A percentile compares a stretch with the other conserved stretches of the same genome.
Conservation (phyloP, 2,888 invertebrate genomes). For the Oithona nana region DNA sequence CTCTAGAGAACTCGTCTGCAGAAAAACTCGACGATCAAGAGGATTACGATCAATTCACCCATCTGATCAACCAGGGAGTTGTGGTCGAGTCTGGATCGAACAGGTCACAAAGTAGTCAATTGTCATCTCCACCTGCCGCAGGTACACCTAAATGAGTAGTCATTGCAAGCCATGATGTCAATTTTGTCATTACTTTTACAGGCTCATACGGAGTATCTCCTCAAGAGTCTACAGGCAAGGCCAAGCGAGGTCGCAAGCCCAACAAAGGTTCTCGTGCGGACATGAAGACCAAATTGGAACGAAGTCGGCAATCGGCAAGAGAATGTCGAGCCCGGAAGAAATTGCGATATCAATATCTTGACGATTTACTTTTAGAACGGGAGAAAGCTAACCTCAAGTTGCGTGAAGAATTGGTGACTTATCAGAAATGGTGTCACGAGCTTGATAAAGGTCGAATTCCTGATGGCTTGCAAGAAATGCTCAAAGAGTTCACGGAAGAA, state of each 20-base stretch:
- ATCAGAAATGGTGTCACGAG: constrained; percentile 56
- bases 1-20: too few relatives aligned
- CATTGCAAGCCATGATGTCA: too few relatives aligned
- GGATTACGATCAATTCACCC: not conserved
- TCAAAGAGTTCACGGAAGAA: not conserved
- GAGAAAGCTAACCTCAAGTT: constrained; percentile 77
- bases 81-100: not conserved
- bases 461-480: constrained; percentile 32
- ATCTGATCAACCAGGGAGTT: not conserved
- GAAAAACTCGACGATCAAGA: not conserved
- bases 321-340: constrained; percentile 94
- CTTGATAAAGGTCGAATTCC: constrained; percentile 60
- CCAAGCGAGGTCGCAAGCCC: constrained; percentile 65
- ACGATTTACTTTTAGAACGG: constrained; percentile 77
- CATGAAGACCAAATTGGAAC: constrained; percentile 81
- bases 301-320: constrained; percentile 87
- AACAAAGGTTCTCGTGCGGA: constrained; percentile 52
- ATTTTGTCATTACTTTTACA: too few relatives aligned
- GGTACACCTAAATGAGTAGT: too few relatives aligned
- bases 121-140: not conserved
- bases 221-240: not conserved
- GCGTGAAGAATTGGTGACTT: constrained; percentile 61
- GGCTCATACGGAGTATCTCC: not conserved
- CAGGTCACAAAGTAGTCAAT: not conserved
- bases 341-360: constrained; percentile 84